Evolutionary conservation across 1,140 invertebrate species (phyloP), one percentile per base, ranked within the genome.

Genomic region (Drosophila repletoides): DNA sequence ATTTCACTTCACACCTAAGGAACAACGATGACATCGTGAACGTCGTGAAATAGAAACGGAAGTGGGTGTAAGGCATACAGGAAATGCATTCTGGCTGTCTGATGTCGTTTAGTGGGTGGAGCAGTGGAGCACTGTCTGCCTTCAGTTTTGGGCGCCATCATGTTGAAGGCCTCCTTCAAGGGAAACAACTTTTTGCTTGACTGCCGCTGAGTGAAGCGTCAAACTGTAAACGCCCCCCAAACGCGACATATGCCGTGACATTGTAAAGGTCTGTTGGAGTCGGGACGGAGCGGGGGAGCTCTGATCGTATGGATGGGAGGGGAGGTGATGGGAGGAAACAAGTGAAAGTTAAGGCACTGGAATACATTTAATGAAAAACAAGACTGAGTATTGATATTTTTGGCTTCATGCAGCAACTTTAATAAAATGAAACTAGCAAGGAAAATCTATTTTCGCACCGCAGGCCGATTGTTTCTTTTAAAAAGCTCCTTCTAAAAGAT

Each of bases 41-140:
- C n/a, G n/a, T n/a, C n/a, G n/a, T 71, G 53, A 79, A 79, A 79
- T 86, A 43, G 80, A 84, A 84, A 79, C 76, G 80, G 80, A 86
- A 86, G 79, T 63, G 29, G 19, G 59, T 41, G 63, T 17, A 38
- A 43, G 31, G 21, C 56, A 29, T 24, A 79, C 80, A 76, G 80
- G 80, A 84, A 86, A 72, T 86, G 79, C 80, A 72, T 80, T 33
- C 36, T 10, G 17, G 15, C 36, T 31, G 52, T 38, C 56, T 60
- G 45, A 3, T 60, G 56, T 49, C 38, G 48, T 19, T 45, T 38
- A 15, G 55, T 41, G 55, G 14, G 45, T 48, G 60, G 55, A 31
- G 58, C 26, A 22, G 34, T 17, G 5, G 4, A 26, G 17, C 9
- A 7, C 12, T 31, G 45, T 48, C 14, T 31, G 45, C 9, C 6